phyloP scores from a whole-genome alignment of 2,113 vertebrate genomes.

The Struthidea cinerea region DNA sequence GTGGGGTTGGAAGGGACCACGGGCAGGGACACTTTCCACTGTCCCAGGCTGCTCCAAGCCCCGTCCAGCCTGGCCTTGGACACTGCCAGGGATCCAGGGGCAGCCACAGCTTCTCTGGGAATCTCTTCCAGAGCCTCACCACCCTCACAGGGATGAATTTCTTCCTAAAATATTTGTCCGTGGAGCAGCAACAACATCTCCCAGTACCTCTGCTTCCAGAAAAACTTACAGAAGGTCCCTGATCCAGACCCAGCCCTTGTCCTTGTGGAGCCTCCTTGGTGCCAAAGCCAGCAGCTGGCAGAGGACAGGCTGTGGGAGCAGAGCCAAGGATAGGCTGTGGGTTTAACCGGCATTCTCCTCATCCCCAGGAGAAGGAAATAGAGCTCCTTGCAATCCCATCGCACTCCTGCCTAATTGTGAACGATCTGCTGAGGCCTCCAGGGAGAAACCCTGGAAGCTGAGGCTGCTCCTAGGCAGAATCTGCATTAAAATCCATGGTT shows the following conservation, averaged over 20 bases:
- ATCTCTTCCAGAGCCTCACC: not conserved
- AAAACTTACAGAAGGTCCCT: not conserved
- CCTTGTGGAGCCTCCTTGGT: not conserved
- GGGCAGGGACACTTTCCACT: not conserved
- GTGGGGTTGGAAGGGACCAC: not conserved
- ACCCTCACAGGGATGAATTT: not conserved
- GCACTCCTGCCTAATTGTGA: not conserved
- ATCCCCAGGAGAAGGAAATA: not conserved
- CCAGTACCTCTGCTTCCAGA: not conserved
- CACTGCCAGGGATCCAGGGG: not conserved
- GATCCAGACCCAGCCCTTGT: not conserved
- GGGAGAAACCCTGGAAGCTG: not conserved
- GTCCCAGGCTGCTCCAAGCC: not conserved
- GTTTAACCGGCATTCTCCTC: not conserved
- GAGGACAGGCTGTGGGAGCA: not conserved
- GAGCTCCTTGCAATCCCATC: not conserved
- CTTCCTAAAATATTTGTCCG: not conserved
- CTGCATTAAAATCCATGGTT: not conserved
- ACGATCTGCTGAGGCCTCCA: not conserved
- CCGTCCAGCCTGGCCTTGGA: rapidly evolving
- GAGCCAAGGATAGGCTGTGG: not conserved
- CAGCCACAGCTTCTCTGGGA: not conserved
- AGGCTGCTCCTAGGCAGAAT: not conserved
- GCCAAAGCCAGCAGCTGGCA: not conserved
- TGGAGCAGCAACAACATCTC: not conserved